Evolutionary conservation across 2,113 vertebrate species (phyloP), one percentile per base, ranked within the genome.

Genomic region (Ornithorhynchus anatinus): DNA sequence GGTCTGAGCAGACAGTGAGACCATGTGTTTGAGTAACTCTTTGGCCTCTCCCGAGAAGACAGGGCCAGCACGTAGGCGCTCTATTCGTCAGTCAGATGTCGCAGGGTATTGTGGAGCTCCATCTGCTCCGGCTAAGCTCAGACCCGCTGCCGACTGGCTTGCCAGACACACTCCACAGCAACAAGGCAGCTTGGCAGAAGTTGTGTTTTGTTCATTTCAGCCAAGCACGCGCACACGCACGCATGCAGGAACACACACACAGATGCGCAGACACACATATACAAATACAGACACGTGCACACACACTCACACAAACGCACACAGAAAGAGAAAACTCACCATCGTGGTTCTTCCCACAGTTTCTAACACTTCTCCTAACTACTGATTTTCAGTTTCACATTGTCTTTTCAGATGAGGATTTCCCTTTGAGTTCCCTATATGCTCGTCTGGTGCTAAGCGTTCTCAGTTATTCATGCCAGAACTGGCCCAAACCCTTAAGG

Each of bases 1-100:
- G 72, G 89, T 20, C 66, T 35, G 44, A 59, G 52, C 87, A 82
- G 69, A 38, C 2, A 19, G n/a, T 1, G 16, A 8, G 3, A 0
- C 10, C 38, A 16, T 27, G 5, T 19, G 10, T 54, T 85, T 65
- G 51, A 53, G 33, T 64, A 40, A 32, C 59, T 69, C 58, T 51
- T 62, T 66, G 72, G 77, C 38, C 22, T 62, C 25, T 75, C 45
- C 17, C 19, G 33, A 3, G 31, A 25, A 69, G 36, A 42, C 42
- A 2, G 6, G 69, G 45, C 0, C 0, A 27, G 52, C 53, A 61
- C 0, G 0, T 29, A 31, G 0, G 0, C 2, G 6, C 63, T 44
- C 39, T 80, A 65, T 63, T 54, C 64, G 29, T 82, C 39, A 56
- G 0, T 66, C 56, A 53, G 72, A 25, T 51, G 44, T 45, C 43